Conservation (phyloP, 2,797 vertebrate species). For the Parauchenoglanis punctatus region DNA sequence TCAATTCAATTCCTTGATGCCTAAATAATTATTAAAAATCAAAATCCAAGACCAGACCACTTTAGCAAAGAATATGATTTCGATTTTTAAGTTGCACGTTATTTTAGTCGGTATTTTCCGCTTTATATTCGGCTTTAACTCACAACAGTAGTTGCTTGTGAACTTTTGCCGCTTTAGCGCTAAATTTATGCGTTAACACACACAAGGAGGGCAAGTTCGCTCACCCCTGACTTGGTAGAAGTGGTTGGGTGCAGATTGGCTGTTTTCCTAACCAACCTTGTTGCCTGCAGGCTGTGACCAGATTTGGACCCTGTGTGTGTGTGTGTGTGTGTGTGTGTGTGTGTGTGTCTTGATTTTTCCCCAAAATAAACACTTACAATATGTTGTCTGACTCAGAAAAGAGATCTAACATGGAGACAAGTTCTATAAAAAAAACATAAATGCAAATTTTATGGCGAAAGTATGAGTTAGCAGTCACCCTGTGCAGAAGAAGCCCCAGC, state of each 20-base stretch:
- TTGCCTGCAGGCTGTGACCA: slow-evolving; percentile 51
- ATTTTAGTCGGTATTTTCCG: background rate
- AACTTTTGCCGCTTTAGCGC: slow-evolving; percentile 45
- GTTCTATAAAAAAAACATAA: background rate
- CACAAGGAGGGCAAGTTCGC: slow-evolving; percentile 45
- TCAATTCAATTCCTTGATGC: background rate
- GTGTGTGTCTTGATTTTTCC: slow-evolving; percentile 2
- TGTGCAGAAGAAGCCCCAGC: background rate
- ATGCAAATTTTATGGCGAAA: slow-evolving; percentile 18
- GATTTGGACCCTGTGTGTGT: slow-evolving; percentile 22
- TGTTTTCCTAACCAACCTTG: slow-evolving; percentile 48
- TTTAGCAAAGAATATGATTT: background rate
- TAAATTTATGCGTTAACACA: slow-evolving; percentile 60
- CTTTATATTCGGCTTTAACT: background rate
- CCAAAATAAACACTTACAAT: background rate
- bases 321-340: background rate
- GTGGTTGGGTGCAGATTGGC: slow-evolving; percentile 50
- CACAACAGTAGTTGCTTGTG: slow-evolving; percentile 11
- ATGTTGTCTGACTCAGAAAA: slow-evolving; percentile 5
- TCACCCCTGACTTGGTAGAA: slow-evolving; percentile 53
- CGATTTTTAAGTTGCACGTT: background rate
- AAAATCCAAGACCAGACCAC: background rate
- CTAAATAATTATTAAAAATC: background rate
- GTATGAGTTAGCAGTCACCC: slow-evolving; percentile 17
- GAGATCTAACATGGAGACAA: background rate